These are phyloP conservation scores for Periplaneta americana DNA, from an alignment of 1,140 invertebrate genomes.

Conservation along the genomic window DNA sequence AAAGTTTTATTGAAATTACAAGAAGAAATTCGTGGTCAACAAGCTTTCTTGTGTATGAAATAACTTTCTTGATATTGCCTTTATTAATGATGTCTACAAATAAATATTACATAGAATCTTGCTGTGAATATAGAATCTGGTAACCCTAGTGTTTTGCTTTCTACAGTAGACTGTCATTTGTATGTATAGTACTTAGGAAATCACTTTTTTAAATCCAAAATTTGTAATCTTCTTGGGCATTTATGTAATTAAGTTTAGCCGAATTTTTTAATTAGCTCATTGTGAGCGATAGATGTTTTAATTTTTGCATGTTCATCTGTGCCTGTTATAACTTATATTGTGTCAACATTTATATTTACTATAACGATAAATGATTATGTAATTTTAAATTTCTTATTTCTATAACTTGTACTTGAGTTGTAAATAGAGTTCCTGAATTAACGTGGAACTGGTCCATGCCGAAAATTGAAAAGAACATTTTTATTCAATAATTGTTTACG, in stretches of 20 bases:
- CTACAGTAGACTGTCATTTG: not conserved
- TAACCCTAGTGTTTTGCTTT: not conserved
- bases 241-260: not conserved
- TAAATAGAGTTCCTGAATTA: not conserved
- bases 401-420: not conserved
- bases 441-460: not conserved
- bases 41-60: too few species aligned
- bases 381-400: not conserved
- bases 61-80: too few species aligned
- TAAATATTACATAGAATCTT: not conserved
- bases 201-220: not conserved
- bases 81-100: too few species aligned
- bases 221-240: not conserved
- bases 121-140: not conserved
- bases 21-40: too few species aligned
- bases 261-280: not conserved
- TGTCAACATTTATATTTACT: not conserved
- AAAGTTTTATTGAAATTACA: too few species aligned
- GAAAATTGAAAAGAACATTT: not conserved
- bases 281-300: not conserved
- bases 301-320: not conserved
- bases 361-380: not conserved
- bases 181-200: not conserved
- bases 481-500: not conserved
- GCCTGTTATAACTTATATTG: not conserved